phyloP scores from a whole-genome alignment of 2,113 vertebrate species.

The Bombycilla garrulus region DNA sequence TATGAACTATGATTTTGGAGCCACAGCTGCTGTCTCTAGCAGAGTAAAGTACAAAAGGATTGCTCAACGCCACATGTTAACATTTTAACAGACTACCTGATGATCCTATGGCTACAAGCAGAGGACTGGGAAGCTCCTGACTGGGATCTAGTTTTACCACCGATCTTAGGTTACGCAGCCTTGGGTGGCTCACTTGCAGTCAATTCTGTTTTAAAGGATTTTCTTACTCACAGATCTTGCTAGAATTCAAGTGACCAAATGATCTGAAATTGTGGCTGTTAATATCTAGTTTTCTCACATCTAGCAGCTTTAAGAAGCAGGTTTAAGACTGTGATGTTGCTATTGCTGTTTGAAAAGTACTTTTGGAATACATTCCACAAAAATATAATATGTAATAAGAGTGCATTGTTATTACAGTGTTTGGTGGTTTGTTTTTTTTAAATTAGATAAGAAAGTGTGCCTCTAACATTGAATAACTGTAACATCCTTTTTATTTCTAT shows the following conservation, averaged over 20 bases:
- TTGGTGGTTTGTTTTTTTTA: background rate
- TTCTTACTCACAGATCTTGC: background rate
- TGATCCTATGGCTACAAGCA: background rate
- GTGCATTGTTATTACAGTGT: background rate
- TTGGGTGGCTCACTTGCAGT: background rate
- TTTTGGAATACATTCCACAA: background rate
- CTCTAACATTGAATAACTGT: background rate
- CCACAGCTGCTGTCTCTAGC: background rate
- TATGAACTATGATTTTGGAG: background rate
- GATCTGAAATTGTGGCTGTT: background rate
- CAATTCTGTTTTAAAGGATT: background rate
- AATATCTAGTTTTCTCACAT: background rate
- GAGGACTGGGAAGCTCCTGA: background rate
- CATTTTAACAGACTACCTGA: background rate
- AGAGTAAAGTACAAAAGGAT: background rate
- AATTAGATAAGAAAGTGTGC: background rate
- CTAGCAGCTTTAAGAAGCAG: background rate
- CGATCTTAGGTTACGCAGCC: background rate
- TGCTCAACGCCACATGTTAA: background rate
- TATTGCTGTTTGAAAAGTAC: background rate
- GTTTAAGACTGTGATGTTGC: background rate
- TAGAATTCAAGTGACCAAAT: background rate
- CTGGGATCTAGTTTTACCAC: background rate
- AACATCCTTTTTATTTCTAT: background rate
- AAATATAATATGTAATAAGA: background rate